A percentile compares a stretch with the other conserved stretches of the same genome.
Conservation (phyloP, 2,797 vertebrate genomes). For the Apogon hyalosoma region DNA sequence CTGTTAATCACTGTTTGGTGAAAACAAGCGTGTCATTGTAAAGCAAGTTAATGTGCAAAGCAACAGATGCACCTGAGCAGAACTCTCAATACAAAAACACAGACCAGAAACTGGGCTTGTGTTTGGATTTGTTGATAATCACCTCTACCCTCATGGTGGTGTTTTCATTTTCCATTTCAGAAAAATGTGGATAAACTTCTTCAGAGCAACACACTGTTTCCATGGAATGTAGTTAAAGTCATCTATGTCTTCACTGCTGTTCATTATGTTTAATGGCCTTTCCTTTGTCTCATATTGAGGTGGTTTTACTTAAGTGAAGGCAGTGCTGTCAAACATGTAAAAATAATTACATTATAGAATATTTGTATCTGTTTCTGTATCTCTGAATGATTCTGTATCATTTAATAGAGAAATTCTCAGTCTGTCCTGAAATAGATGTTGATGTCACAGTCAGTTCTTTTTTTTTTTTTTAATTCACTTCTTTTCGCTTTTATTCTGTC, state of each 20-base stretch:
- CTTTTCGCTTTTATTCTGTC: background rate
- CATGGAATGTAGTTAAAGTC: background rate
- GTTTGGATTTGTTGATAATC: background rate
- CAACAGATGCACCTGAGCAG: no score
- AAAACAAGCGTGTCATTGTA: background rate
- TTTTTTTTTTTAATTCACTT: background rate
- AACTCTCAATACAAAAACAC: background rate
- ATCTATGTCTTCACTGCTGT: background rate
- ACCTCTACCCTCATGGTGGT: background rate
- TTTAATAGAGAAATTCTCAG: no score
- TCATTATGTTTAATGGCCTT: no score
- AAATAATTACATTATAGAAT: background rate
- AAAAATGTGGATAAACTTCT: background rate
- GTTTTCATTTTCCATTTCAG: background rate
- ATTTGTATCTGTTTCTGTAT: no score
- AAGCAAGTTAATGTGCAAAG: background rate
- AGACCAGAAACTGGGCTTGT: background rate
- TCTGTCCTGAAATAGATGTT: no score
- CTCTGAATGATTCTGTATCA: no score
- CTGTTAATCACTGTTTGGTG: constrained; percentile 6
- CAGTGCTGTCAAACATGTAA: background rate
- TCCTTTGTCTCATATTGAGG: no score
- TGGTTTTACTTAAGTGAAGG: background rate
- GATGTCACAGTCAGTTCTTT: background rate
- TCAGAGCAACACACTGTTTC: background rate